These are phyloP conservation scores for Leucophenga maculata DNA, from an alignment of 2,888 invertebrate genomes.

Conservation along the genomic window DNA sequence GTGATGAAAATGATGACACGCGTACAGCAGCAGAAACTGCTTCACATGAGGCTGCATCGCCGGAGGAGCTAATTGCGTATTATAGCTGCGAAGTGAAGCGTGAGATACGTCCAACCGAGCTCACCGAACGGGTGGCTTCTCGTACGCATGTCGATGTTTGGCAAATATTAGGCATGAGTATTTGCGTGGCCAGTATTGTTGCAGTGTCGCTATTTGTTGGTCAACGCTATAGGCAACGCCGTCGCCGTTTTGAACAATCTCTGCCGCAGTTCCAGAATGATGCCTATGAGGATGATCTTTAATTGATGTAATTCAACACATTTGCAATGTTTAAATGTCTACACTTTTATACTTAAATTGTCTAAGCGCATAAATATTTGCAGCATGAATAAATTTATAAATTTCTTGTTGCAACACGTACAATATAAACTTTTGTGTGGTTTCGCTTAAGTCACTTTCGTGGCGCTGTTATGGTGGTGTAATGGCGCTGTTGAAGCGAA, in stretches of 20 bases:
- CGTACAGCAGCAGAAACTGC: background rate
- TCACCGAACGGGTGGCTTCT: no score
- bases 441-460: no score
- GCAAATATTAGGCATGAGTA: background rate
- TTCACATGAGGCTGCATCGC: background rate
- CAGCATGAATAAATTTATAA: no score
- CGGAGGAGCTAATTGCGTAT: background rate
- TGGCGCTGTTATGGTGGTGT: no score
- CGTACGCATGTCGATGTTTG: background rate
- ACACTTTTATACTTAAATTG: no score
- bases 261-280: background rate
- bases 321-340: no score
- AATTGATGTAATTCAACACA: background rate
- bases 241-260: no score
- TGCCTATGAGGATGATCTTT: background rate
- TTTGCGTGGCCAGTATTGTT: background rate
- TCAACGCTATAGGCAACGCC: background rate
- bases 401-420: no score
- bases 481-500: no score
- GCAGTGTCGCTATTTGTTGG: background rate
- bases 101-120: constrained; percentile 9
- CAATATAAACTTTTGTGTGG: no score
- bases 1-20: constrained; percentile 26
- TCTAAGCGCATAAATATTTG: no score
- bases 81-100: constrained; percentile 33